phyloP scores from a whole-genome alignment of 1,140 invertebrate genomes.

The Drosophila melanica region DNA sequence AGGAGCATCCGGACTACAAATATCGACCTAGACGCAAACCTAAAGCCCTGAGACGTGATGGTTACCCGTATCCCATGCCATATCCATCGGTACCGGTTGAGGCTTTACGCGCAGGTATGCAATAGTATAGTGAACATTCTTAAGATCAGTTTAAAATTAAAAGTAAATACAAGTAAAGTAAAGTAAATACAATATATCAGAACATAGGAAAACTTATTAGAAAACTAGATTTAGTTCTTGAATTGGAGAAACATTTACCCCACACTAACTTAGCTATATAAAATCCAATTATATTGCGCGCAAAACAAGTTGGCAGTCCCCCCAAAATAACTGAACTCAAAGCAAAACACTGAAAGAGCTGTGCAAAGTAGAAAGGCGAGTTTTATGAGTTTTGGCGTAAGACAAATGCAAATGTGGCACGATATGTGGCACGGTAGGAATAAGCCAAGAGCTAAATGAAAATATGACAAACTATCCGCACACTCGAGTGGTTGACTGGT shows the following conservation, averaged over 20 bases:
- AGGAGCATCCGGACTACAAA: conserved; percentile 96
- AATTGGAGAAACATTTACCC: not conserved
- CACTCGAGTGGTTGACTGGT: conserved; percentile 21
- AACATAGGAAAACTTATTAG: not conserved
- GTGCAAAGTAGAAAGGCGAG: conserved; percentile 51
- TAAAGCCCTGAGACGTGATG: conserved; percentile 96
- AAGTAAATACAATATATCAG: no score
- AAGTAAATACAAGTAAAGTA: no score
- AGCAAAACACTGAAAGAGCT: conserved; percentile 8
- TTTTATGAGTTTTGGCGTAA: conserved; percentile 40
- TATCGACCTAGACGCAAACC: conserved; percentile 94
- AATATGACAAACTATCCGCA: conserved; percentile 67
- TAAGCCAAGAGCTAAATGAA: conserved; percentile 9
- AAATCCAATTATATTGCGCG: not conserved
- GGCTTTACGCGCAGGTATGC: conserved; percentile 91
- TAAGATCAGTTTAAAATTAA: no score
- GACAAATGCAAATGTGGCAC: conserved; percentile 79
- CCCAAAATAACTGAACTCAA: not conserved
- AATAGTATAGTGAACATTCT: not conserved
- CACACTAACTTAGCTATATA: not conserved
- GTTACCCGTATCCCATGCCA: conserved; percentile 96
- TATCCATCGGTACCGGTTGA: conserved; percentile 97
- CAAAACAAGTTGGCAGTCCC: conserved; percentile 4
- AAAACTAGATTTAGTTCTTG: conserved; percentile 20
- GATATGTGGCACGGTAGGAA: conserved; percentile 38